Evolutionary conservation across 2,888 invertebrate species (phyloP).

Genomic region (Drosophila kokeensis): DNA sequence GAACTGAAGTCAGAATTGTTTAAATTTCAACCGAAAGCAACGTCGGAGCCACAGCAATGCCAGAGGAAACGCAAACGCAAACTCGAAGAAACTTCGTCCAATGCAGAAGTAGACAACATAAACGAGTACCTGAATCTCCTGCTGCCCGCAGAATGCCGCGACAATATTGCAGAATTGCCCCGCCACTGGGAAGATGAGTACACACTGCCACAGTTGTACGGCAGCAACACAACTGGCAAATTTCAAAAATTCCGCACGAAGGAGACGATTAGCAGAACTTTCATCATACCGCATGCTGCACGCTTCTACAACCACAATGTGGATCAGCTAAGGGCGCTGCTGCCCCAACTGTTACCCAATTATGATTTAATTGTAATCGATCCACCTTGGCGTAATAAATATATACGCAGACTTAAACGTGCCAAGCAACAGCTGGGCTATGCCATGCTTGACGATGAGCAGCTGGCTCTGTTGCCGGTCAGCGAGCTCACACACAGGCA

Average conservation of each 20-base stretch:
- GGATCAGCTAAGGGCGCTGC: slow-evolving; percentile 87
- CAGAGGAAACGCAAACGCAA: slow-evolving; percentile 52
- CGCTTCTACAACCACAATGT: slow-evolving; percentile 90
- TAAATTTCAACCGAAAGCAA: slow-evolving; percentile 56
- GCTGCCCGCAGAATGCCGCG: slow-evolving; percentile 22
- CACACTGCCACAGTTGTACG: slow-evolving; percentile 85
- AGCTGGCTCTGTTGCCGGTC: slow-evolving; percentile 90
- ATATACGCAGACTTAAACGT: slow-evolving; percentile 92
- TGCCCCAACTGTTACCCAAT: slow-evolving; percentile 85
- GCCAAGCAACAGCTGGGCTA: slow-evolving; percentile 88
- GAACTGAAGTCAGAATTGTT: slow-evolving; percentile 72
- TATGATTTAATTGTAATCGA: slow-evolving; percentile 95
- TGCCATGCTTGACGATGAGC: slow-evolving; percentile 90
- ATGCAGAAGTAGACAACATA: slow-evolving; percentile 25
- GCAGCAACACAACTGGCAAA: slow-evolving; percentile 87
- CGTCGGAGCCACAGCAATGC: not conserved
- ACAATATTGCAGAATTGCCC: slow-evolving; percentile 8
- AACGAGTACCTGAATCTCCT: slow-evolving; percentile 43
- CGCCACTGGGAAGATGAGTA: slow-evolving; percentile 79
- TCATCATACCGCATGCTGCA: slow-evolving; percentile 88
- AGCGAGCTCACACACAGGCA: slow-evolving; percentile 87
- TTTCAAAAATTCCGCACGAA: slow-evolving; percentile 86
- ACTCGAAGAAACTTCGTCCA: not conserved
- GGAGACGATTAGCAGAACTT: slow-evolving; percentile 64
- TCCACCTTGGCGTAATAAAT: slow-evolving; percentile 99